These are phyloP conservation scores for Theonella swinhoei DNA, from an alignment of 37 sponge, comb jelly and placozoan species.

Conservation along the genomic window DNA sequence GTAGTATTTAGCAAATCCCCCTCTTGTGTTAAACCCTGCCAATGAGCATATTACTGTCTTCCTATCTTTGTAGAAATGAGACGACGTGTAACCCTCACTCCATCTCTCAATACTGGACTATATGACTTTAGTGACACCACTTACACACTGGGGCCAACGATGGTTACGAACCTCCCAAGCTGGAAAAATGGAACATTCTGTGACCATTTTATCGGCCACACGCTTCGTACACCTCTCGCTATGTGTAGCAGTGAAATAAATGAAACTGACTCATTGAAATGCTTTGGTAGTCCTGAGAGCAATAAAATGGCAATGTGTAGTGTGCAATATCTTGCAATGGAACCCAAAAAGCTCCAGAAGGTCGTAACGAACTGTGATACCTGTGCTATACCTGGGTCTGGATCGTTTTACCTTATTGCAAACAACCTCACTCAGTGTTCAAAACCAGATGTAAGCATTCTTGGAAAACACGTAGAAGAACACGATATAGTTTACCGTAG, in stretches of 20 bases:
- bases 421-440: slow-evolving; percentile 11
- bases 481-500: background rate
- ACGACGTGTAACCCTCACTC: too few species aligned
- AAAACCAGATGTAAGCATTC: background rate
- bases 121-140: too few species aligned
- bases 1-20: too few species aligned
- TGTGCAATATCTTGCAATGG: slow-evolving; percentile 22
- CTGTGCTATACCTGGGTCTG: background rate
- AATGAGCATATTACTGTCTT: too few species aligned
- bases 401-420: background rate
- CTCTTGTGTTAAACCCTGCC: too few species aligned
- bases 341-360: background rate
- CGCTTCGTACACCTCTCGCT: slow-evolving; percentile 17
- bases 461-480: background rate
- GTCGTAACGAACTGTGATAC: background rate
- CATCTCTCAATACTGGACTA: too few species aligned
- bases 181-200: slow-evolving; percentile 66
- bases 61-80: too few species aligned
- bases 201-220: slow-evolving; percentile 52
- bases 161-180: background rate
- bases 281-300: slow-evolving; percentile 33
- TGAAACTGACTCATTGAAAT: slow-evolving; percentile 5
- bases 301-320: slow-evolving; percentile 48
- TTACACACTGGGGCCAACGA: background rate
- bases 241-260: slow-evolving; percentile 21